These are phyloP conservation scores for Cherax destructor DNA, from an alignment of 1,140 invertebrate genomes.

Conservation along the genomic window DNA sequence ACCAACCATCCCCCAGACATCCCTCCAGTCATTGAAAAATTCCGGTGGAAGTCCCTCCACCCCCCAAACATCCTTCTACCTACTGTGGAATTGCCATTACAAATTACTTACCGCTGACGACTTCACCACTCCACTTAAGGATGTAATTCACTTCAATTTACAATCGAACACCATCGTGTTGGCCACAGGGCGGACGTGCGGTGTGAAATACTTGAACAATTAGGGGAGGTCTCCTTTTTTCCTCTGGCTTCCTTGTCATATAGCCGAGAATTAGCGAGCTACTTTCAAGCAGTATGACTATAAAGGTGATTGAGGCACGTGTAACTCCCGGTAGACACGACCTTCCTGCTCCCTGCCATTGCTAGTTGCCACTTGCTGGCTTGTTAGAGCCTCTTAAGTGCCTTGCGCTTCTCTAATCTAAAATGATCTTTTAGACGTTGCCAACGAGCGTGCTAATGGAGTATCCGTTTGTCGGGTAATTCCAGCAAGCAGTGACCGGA, in stretches of 20 bases:
- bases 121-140: not conserved
- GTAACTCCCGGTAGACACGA: slow-evolving; percentile 20
- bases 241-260: not conserved
- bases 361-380: slow-evolving; percentile 11
- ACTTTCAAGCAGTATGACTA: not conserved
- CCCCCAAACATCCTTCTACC: not conserved
- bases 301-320: slow-evolving; percentile 9
- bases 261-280: not conserved
- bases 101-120: not conserved
- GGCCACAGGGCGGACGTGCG: not conserved
- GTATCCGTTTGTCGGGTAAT: not conserved
- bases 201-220: not conserved
- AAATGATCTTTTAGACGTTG: slow-evolving; percentile 26
- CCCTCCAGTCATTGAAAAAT: too few relatives aligned
- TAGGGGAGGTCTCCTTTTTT: not conserved
- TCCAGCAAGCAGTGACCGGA: not conserved
- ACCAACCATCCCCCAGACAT: too few relatives aligned
- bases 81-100: not conserved
- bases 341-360: not conserved
- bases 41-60: not conserved
- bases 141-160: not conserved
- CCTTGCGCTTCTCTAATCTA: slow-evolving; percentile 15
- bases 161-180: not conserved
- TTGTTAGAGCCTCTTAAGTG: not conserved
- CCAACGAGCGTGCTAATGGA: slow-evolving; percentile 19